A percentile compares a stretch with the other conserved stretches of the same genome.
Evolutionary conservation across 2,888 invertebrate genomes (phyloP).

Genomic region (Sarcophaga variegata): DNA sequence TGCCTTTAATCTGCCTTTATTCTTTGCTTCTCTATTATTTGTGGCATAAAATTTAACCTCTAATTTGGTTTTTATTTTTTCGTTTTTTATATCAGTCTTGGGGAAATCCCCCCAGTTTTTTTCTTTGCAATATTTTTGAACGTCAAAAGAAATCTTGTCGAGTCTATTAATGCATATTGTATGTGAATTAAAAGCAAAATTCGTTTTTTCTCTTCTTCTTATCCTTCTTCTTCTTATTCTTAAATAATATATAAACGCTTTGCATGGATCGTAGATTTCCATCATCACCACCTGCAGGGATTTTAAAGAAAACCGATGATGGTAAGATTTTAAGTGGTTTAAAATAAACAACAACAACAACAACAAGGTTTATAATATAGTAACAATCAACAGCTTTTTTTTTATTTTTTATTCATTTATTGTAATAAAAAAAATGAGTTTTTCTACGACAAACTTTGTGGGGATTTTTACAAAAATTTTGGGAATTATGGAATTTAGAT

Average conservation of each 20-base stretch:
- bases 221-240: slow-evolving; percentile 20
- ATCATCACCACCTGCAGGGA: slow-evolving; percentile 79
- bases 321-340: slow-evolving; percentile 76
- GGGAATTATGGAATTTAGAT: no score
- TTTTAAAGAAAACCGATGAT: slow-evolving; percentile 81
- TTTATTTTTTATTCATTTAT: slow-evolving; percentile 47
- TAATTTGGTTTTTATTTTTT: slow-evolving; percentile 21
- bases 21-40: background rate
- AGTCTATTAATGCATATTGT: slow-evolving; percentile 24
- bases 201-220: slow-evolving; percentile 26
- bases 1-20: no score
- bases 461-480: no score
- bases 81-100: background rate
- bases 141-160: background rate
- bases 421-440: no score
- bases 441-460: no score
- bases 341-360: slow-evolving; percentile 41
- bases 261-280: slow-evolving; percentile 72
- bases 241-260: background rate
- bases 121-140: background rate
- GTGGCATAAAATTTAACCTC: slow-evolving; percentile 20
- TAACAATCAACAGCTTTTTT: slow-evolving; percentile 8
- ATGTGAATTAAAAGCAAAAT: slow-evolving; percentile 11
- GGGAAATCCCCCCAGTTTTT: background rate
- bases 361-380: slow-evolving; percentile 26